Evolutionary conservation across 2,113 vertebrate genomes (phyloP).

Genomic region (Sterrhoptilus dennistouni): DNA sequence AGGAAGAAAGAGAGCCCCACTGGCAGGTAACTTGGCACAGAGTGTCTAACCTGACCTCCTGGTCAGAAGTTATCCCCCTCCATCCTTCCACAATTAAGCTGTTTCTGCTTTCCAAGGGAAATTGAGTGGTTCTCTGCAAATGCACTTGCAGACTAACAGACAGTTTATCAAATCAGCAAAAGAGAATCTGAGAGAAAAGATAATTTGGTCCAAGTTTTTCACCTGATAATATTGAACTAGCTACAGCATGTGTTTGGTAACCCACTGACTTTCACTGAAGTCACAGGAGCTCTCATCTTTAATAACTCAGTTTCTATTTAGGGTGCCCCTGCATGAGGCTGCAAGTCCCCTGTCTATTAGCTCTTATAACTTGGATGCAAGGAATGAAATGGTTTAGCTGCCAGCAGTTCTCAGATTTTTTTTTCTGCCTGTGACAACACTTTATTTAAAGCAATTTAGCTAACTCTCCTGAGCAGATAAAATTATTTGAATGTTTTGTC

Average conservation of each 20-base stretch:
- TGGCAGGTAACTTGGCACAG: neutral
- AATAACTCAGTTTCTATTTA: neutral
- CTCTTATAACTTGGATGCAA: neutral
- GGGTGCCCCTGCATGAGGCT: neutral
- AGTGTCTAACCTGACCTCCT: neutral
- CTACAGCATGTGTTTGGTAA: neutral
- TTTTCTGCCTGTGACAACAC: neutral
- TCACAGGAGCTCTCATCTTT: neutral
- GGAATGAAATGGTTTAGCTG: neutral
- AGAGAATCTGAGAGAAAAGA: neutral
- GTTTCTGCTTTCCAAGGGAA: neutral
- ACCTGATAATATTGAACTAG: neutral
- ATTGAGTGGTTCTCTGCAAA: neutral
- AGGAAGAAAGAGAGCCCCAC: neutral
- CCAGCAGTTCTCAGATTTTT: neutral
- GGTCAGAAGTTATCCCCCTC: neutral
- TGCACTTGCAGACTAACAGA: neutral
- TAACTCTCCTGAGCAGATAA: neutral
- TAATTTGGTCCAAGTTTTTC: neutral
- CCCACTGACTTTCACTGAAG: neutral
- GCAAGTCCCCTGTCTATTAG: neutral
- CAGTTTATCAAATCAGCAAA: neutral
- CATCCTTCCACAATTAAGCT: neutral
- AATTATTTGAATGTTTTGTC: neutral
- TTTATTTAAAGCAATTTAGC: conserved; percentile 11